Base-by-base conservation (phyloP, 1,140 invertebrate genomes). In the Saxidomus purpurata region DNA sequence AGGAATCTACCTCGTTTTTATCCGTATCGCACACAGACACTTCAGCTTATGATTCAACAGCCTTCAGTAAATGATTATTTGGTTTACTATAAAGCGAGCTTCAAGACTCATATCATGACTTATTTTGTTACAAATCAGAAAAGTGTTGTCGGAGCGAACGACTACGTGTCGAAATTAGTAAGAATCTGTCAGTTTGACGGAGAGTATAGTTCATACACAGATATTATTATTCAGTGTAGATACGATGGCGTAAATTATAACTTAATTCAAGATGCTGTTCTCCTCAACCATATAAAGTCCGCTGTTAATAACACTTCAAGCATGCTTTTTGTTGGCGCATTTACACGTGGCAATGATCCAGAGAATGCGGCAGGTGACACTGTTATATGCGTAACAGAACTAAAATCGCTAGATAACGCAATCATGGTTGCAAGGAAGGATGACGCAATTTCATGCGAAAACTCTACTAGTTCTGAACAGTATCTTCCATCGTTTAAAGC, bases 81-180 rank as follows among this genome's bases (percentile, higher is more conserved):
- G 6, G 9, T 81, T 6, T 81, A 61, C 28, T 81, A 59, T 52
- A 81, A 81, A 61, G 55, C 31, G 2, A 19, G 22, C 17, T 81
- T 81, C 36, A 49, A 81, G 17, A 9, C 36, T 49, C 19, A 61
- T 34, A 1, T 31, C 0, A 40, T 81, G 8, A 81, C 47, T 36
- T 81, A 81, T 38, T 59, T 81, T 55, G 47, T 81, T 4, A 81
- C 79, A 59, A 81, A 81, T 38, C 79, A 81, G 34, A 81, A 81
- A 61, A 38, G 22, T 31, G 8, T 17, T 36, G 79, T 81, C 22
- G 79, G 79, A 34, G 43, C 25, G 1, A 0, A 9, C 0, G 61
- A 81, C 31, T 59, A 81, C 61, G 34, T 81, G 25, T 19, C 79
- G 9, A 81, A 81, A n/a, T 22, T 81, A n/a, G 52, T 81, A 17